phyloP scores from a whole-genome alignment of 2,888 invertebrate genomes.

The Euplexia lucipara region DNA sequence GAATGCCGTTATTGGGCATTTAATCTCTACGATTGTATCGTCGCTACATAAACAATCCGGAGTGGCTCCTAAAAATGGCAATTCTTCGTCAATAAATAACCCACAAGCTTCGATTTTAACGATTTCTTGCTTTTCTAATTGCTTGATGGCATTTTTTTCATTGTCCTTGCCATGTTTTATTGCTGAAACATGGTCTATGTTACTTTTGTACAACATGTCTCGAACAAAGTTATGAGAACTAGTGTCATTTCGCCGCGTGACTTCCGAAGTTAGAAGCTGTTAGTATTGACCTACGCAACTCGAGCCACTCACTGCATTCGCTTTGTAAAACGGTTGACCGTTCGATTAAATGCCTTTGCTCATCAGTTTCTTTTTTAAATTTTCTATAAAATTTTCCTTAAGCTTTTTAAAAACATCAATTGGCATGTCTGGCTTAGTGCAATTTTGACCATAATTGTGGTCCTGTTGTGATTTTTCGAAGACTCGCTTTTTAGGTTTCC shows the following conservation, averaged over 20 bases:
- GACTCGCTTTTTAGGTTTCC: neutral
- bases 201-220: slow-evolving; percentile 3
- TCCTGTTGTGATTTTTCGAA: neutral
- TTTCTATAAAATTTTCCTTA: slow-evolving; percentile 6
- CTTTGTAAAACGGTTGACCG: slow-evolving; percentile 14
- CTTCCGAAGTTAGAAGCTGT: slow-evolving; percentile 15
- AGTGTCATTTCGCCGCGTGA: slow-evolving; percentile 14
- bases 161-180: slow-evolving; percentile 21
- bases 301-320: slow-evolving; percentile 9
- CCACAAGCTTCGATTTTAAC: slow-evolving; percentile 10
- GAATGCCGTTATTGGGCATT: slow-evolving; percentile 3
- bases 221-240: slow-evolving; percentile 1
- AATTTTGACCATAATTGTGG: slow-evolving; percentile 21
- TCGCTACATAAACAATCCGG: slow-evolving; percentile 3
- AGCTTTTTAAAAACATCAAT: slow-evolving; percentile 15
- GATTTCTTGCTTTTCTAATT: neutral
- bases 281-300: slow-evolving; percentile 25
- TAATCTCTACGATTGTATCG: neutral
- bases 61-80: slow-evolving; percentile 10
- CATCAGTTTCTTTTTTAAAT: slow-evolving; percentile 2
- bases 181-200: slow-evolving; percentile 11
- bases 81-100: slow-evolving; percentile 11
- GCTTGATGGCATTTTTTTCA: slow-evolving; percentile 14
- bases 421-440: slow-evolving; percentile 7
- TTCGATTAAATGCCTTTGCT: slow-evolving; percentile 6